Evolutionary conservation across 2,797 vertebrate species (phyloP).

Genomic region (Chaetodon trifasciatus): DNA sequence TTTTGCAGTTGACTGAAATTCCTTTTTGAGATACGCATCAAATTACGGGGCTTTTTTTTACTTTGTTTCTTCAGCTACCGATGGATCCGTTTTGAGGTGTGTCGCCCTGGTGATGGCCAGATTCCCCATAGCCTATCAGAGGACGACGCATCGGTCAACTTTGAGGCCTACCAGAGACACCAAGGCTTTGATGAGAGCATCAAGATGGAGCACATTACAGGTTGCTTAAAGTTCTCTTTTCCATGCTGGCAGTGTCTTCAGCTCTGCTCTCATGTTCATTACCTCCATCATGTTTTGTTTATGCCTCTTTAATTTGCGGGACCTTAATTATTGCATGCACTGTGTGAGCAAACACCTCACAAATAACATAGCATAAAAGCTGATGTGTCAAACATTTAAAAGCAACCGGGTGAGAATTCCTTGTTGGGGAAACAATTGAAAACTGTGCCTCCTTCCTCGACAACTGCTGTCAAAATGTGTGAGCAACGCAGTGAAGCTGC

Average conservation of each 20-base stretch:
- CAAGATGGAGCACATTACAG: constrained; percentile 78
- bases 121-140: constrained; percentile 84
- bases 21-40: background rate
- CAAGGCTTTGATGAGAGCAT: constrained; percentile 82
- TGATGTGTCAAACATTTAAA: background rate
- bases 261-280: background rate
- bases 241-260: background rate
- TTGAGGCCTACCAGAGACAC: constrained; percentile 89
- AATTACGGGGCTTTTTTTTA: background rate
- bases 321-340: background rate
- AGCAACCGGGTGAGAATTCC: background rate
- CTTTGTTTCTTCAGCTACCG: constrained; percentile 84
- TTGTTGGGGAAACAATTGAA: background rate
- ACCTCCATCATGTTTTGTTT: background rate
- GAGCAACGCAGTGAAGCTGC: background rate
- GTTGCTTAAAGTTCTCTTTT: constrained; percentile 53
- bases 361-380: background rate
- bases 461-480: constrained; percentile 24
- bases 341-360: background rate
- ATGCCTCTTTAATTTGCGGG: background rate
- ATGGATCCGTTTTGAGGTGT: constrained; percentile 93
- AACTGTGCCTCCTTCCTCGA: background rate
- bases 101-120: constrained; percentile 86
- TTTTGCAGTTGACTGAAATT: background rate
- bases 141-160: constrained; percentile 87